phyloP scores from a whole-genome alignment of 2,113 vertebrate genomes.

The Pyrgilauda ruficollis region DNA sequence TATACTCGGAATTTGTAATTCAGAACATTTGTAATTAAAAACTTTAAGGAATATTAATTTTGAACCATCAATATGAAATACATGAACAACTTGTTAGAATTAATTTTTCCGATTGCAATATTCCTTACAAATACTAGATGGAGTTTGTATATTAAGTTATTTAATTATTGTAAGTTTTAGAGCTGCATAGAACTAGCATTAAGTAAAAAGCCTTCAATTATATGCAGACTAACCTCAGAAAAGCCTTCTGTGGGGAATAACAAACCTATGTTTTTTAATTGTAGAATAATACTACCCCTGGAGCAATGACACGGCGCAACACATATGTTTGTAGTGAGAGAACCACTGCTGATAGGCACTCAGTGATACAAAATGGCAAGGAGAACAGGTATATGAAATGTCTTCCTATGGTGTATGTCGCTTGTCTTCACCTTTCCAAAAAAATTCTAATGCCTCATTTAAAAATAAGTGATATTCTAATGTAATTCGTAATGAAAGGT shows the following conservation, averaged over 20 bases:
- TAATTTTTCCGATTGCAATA: neutral
- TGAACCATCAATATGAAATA: neutral
- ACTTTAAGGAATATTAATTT: neutral
- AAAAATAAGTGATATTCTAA: neutral
- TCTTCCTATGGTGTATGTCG: conserved; percentile 4
- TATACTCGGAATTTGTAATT: neutral
- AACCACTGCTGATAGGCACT: conserved; percentile 88
- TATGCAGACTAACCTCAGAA: neutral
- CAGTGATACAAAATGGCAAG: conserved; percentile 96
- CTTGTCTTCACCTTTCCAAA: conserved; percentile 21
- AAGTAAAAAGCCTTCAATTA: neutral
- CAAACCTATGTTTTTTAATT: conserved; percentile 20
- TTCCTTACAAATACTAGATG: neutral
- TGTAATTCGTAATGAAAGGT: conserved; percentile 20
- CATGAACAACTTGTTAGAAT: neutral
- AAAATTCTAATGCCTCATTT: neutral
- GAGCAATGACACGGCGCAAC: conserved; percentile 94
- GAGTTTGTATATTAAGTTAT: neutral
- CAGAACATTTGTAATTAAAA: neutral
- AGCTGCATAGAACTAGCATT: neutral
- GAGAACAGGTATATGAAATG: conserved; percentile 88
- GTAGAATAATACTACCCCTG: conserved; percentile 88
- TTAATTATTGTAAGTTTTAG: neutral
- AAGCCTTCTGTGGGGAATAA: conserved; percentile 9
- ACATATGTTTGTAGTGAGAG: conserved; percentile 96